These are phyloP conservation scores for Pteruthius melanotis DNA, from an alignment of 2,113 vertebrate genomes.

Conservation along the genomic window DNA sequence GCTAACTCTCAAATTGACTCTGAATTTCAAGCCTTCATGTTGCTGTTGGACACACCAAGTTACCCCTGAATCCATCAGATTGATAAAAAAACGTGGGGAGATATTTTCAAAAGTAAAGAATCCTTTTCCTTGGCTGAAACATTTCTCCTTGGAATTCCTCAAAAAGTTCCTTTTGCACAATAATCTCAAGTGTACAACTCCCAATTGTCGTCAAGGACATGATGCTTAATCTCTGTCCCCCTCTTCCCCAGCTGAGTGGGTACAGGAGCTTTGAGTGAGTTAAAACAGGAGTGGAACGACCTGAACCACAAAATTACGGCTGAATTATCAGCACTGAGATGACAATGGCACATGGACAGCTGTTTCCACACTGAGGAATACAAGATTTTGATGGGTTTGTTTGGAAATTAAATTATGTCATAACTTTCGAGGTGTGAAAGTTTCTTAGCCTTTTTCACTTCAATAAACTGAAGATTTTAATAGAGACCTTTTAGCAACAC, in stretches of 20 bases:
- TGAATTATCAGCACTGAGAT: background rate
- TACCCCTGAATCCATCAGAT: background rate
- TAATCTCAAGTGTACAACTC: background rate
- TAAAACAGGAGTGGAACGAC: background rate
- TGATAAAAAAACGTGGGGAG: background rate
- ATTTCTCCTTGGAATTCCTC: background rate
- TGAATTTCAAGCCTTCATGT: background rate
- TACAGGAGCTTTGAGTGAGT: background rate
- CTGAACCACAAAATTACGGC: background rate
- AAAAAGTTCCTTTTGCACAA: background rate
- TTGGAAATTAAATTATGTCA: conserved; percentile 22
- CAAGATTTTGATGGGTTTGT: background rate
- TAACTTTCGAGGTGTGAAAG: background rate
- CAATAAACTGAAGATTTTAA: conserved; percentile 43
- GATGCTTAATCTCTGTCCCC: background rate
- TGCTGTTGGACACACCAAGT: background rate
- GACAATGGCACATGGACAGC: background rate
- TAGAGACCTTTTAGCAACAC: conserved; percentile 34
- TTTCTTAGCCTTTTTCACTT: conserved; percentile 27
- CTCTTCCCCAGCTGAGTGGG: background rate
- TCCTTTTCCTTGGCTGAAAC: background rate
- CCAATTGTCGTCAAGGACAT: background rate
- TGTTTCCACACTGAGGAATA: conserved; percentile 1
- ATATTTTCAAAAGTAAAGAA: background rate
- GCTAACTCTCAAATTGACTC: background rate